Evolutionary conservation across 2,113 vertebrate species (phyloP).

Genomic region (Festucalex cinctus): DNA sequence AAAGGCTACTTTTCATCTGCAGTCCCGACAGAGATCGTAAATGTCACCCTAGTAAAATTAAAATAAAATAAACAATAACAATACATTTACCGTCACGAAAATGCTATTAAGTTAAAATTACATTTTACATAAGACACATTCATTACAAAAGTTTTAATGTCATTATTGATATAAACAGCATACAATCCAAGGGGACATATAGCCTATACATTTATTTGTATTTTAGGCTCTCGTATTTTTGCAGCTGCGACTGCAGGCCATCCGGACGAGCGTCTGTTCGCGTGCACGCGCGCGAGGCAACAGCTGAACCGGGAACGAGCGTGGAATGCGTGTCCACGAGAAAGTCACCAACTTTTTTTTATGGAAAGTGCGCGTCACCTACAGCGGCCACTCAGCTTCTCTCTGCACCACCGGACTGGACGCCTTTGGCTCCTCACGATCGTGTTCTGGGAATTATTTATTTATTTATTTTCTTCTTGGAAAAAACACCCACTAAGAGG

Average conservation of each 20-base stretch:
- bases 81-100: too few relatives aligned
- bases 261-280: slow-evolving; percentile 4
- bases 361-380: slow-evolving; percentile 79
- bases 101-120: too few relatives aligned
- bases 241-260: slow-evolving; percentile 32
- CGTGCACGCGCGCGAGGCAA: slow-evolving; percentile 50
- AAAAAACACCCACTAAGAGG: not conserved
- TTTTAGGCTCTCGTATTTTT: slow-evolving; percentile 20
- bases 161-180: not conserved
- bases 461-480: slow-evolving; percentile 13
- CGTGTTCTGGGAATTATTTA: slow-evolving; percentile 28
- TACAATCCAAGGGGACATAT: not conserved
- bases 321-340: slow-evolving; percentile 81
- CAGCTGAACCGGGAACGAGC: slow-evolving; percentile 83
- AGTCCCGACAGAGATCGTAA: too few relatives aligned
- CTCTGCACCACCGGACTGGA: not conserved
- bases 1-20: too few relatives aligned
- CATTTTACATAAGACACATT: too few relatives aligned
- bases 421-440: not conserved
- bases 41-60: too few relatives aligned
- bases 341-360: slow-evolving; percentile 83
- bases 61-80: too few relatives aligned
- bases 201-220: not conserved
- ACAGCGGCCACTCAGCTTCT: slow-evolving; percentile 42
- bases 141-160: too few relatives aligned